A percentile compares a stretch with the other conserved stretches of the same genome.
Conservation (phyloP, 2,113 vertebrate genomes). For the Tenrec ecaudatus region DNA sequence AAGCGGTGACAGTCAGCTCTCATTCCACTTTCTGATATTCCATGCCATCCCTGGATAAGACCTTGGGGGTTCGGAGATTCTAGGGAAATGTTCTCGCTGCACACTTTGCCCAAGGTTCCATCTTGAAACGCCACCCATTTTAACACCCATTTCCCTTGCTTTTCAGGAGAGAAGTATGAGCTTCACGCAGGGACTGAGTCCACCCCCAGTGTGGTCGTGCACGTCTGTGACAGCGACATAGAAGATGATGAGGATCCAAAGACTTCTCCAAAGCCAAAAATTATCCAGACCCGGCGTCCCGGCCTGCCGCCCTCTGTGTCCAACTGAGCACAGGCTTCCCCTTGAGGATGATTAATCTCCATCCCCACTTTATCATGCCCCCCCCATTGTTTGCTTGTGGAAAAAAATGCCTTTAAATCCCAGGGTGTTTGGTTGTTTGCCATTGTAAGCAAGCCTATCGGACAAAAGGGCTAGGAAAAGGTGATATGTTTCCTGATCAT, state of each 20-base stretch:
- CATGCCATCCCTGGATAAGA: background rate
- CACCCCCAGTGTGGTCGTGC: conserved; percentile 93
- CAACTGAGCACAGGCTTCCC: conserved; percentile 85
- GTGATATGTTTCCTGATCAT: conserved; percentile 81
- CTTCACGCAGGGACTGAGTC: conserved; percentile 93
- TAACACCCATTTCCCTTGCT: conserved; percentile 56
- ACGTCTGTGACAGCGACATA: conserved; percentile 91
- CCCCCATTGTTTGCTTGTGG: conserved; percentile 74
- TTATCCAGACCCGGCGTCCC: conserved; percentile 92
- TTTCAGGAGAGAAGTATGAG: conserved; percentile 93
- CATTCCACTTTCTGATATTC: background rate
- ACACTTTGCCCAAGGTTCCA: background rate
- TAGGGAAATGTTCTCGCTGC: background rate
- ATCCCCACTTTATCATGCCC: conserved; percentile 82
- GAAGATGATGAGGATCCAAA: conserved; percentile 92
- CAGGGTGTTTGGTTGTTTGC: conserved; percentile 84
- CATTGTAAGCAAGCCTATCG: conserved; percentile 84
- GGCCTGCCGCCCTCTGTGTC: conserved; percentile 89
- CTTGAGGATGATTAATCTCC: conserved; percentile 53
- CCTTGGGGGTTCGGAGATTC: background rate
- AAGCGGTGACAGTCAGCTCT: background rate
- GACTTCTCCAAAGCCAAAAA: conserved; percentile 93
- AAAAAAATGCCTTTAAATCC: conserved; percentile 84
- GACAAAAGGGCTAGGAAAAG: conserved; percentile 88
- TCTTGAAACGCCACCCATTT: background rate